Conservation (phyloP, 1,140 invertebrate species). For the Eufriesea mexicana region DNA sequence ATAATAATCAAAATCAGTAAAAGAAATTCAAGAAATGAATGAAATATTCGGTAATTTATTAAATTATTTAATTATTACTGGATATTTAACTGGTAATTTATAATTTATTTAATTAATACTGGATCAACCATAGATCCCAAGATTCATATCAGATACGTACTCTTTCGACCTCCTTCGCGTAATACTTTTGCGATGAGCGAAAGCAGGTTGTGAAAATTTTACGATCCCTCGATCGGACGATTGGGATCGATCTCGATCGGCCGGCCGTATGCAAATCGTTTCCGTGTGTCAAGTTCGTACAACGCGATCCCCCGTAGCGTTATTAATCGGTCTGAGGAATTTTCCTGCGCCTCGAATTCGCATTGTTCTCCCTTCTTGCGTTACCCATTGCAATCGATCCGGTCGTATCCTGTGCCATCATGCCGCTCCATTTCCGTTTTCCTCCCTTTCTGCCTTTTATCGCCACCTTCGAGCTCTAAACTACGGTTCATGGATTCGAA, state of each 20-base stretch:
- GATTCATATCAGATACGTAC: background rate
- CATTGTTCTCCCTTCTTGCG: background rate
- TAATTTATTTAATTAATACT: too few relatives aligned
- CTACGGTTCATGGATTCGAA: background rate
- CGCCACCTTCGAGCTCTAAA: background rate
- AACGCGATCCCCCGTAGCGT: background rate
- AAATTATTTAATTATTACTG: too few relatives aligned
- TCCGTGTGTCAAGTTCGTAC: background rate
- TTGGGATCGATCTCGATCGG: background rate
- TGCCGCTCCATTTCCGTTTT: background rate
- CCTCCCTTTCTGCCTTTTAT: background rate
- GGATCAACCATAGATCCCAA: background rate
- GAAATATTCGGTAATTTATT: too few relatives aligned
- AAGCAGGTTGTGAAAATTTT: background rate
- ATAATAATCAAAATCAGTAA: too few relatives aligned
- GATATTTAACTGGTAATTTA: too few relatives aligned
- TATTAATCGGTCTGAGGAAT: background rate
- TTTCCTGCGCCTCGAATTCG: conserved; percentile 17
- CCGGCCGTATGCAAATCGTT: background rate
- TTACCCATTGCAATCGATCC: background rate
- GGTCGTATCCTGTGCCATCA: background rate
- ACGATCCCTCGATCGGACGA: background rate
- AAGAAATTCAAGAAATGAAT: too few relatives aligned
- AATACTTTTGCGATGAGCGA: background rate
- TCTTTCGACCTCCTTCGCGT: background rate